Evolutionary conservation across 2,888 invertebrate species (phyloP).

Genomic region (Sarcophaga variegata): DNA sequence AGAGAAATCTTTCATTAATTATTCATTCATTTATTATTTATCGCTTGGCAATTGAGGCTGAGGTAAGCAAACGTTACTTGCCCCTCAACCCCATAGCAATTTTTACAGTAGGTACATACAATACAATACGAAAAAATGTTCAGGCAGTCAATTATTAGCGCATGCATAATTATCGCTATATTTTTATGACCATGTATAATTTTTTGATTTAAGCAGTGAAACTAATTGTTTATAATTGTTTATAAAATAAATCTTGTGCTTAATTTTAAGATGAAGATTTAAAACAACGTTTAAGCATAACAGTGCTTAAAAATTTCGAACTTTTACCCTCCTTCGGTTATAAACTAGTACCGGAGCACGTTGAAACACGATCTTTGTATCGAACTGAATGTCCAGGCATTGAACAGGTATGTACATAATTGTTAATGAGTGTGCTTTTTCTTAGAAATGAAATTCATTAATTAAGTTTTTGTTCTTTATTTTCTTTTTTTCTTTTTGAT

Average conservation of each 20-base stretch:
- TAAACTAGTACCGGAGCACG: slow-evolving; percentile 93
- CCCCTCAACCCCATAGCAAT: too few relatives aligned
- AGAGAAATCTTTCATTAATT: too few relatives aligned
- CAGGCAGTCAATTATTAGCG: too few relatives aligned
- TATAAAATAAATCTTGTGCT: background rate
- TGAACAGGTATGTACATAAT: slow-evolving; percentile 84
- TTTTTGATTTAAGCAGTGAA: background rate
- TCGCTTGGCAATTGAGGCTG: too few relatives aligned
- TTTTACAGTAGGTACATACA: too few relatives aligned
- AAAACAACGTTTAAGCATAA: slow-evolving; percentile 89
- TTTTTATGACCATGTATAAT: too few relatives aligned
- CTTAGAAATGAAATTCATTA: slow-evolving; percentile 4
- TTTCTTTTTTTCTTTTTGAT: background rate
- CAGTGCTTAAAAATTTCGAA: slow-evolving; percentile 88
- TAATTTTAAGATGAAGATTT: slow-evolving; percentile 82
- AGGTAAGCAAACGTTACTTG: too few relatives aligned
- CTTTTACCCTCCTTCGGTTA: slow-evolving; percentile 90
- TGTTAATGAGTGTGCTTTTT: background rate
- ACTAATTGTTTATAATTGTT: background rate
- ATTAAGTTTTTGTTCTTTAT: slow-evolving; percentile 23
- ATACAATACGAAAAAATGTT: too few relatives aligned
- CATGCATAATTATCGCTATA: too few relatives aligned
- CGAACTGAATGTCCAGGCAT: slow-evolving; percentile 88
- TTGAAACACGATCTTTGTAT: slow-evolving; percentile 92
- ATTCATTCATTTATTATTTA: too few relatives aligned